Percentiles rank a stretch among this genome's conserved stretches.
phyloP scores from a whole-genome alignment of 2,888 invertebrate genomes.

The Isoperla grammatica region DNA sequence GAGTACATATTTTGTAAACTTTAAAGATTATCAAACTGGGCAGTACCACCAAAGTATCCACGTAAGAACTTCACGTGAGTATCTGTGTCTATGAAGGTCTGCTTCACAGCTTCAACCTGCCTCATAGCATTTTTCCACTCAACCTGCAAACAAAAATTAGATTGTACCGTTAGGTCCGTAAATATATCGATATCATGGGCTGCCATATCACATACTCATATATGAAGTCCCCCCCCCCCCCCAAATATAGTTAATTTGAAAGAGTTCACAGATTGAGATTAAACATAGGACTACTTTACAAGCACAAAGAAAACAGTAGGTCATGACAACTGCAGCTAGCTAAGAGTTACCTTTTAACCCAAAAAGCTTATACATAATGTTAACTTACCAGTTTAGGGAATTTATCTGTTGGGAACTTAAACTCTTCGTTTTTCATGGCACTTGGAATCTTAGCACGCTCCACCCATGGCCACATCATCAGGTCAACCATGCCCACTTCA shows the following conservation, averaged over 20 bases:
- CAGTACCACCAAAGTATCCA: constrained; percentile 1
- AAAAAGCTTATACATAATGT: not conserved
- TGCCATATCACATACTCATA: no score
- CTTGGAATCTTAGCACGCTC: constrained; percentile 40
- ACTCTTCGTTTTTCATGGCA: constrained; percentile 35
- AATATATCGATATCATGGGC: no score
- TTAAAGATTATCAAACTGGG: constrained; percentile 20
- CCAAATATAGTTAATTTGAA: no score
- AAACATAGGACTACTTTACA: no score
- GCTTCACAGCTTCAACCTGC: constrained; percentile 35
- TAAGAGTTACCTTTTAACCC: no score
- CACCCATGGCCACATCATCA: constrained; percentile 46
- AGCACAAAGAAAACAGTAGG: no score
- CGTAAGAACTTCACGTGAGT: constrained; percentile 21
- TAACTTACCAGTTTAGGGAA: constrained; percentile 37
- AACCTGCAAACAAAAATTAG: constrained; percentile 36
- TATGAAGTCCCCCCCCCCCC: no score
- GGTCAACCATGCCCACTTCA: constrained; percentile 42
- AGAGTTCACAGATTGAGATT: no score
- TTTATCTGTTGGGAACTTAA: constrained; percentile 36
- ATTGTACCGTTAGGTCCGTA: no score
- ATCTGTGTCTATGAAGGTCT: constrained; percentile 16
- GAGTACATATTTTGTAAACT: not conserved
- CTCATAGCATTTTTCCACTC: constrained; percentile 42
- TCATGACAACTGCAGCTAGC: no score